Conservation (phyloP, 2,113 vertebrate genomes). For the Trichechus manatus region DNA sequence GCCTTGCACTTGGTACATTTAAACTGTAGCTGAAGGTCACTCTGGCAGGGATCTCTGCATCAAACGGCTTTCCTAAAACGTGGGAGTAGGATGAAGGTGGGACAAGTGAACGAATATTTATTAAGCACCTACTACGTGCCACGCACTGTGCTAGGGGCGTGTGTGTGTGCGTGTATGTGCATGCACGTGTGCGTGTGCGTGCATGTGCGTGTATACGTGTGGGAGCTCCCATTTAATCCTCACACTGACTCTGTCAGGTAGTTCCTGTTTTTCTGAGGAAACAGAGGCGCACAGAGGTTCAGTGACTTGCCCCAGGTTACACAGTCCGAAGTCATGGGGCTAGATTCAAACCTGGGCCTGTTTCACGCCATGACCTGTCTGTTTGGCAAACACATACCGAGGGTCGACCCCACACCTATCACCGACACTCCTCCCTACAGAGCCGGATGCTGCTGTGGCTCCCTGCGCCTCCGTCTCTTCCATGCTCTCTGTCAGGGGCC, state of each 20-base stretch:
- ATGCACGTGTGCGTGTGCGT: too few species aligned
- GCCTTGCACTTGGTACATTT: not conserved
- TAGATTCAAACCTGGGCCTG: not conserved
- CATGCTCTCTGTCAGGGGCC: too few species aligned
- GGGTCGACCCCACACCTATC: rapidly evolving
- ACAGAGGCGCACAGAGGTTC: not conserved
- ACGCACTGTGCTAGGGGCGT: not conserved
- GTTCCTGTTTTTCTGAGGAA: not conserved
- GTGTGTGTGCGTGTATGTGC: not conserved
- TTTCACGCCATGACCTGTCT: not conserved
- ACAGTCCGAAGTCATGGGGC: not conserved
- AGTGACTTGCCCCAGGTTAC: not conserved
- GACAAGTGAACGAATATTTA: not conserved
- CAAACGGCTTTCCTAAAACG: not conserved
- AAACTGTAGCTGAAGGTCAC: not conserved
- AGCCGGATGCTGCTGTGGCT: not conserved
- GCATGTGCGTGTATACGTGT: too few species aligned
- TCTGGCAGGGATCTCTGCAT: not conserved
- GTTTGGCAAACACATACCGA: not conserved
- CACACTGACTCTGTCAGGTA: not conserved
- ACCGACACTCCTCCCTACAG: not conserved
- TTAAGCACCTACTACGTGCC: not conserved
- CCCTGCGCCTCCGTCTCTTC: not conserved
- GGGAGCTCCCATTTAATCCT: not conserved
- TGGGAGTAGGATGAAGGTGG: not conserved